Conservation (phyloP, 23 tunicate genomes). For the Styela clava region DNA sequence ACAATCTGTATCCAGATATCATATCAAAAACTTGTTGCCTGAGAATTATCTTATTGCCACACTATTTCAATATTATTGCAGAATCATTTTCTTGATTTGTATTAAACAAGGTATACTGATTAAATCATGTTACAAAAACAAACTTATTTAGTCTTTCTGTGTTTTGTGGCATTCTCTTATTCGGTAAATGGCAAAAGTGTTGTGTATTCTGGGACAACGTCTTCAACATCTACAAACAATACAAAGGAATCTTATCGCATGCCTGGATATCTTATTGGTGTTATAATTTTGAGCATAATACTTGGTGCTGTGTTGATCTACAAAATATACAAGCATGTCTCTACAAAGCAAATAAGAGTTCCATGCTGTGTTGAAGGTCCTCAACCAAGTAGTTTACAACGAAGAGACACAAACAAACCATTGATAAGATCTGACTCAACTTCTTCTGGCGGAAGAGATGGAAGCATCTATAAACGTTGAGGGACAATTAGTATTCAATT, state of each 20-base stretch:
- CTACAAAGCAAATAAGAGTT: background rate
- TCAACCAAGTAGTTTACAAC: background rate
- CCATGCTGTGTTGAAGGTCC: background rate
- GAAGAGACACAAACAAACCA: constrained; percentile 6
- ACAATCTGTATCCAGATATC: too few relatives aligned
- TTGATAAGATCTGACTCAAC: background rate
- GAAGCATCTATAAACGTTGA: background rate
- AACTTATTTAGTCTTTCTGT: too few relatives aligned
- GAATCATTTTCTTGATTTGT: too few relatives aligned
- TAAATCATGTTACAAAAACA: background rate
- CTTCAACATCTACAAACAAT: background rate
- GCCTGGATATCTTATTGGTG: constrained; percentile 8
- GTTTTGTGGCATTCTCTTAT: background rate
- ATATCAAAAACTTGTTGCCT: too few relatives aligned
- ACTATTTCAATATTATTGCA: too few relatives aligned
- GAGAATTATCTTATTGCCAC: too few relatives aligned
- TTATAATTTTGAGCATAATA: background rate
- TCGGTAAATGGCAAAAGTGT: background rate
- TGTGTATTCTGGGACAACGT: background rate
- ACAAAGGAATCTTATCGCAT: background rate
- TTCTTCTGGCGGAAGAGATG: background rate
- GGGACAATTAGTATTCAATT: too few relatives aligned
- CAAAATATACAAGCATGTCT: background rate
- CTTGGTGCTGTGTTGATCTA: background rate
- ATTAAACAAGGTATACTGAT: too few relatives aligned